Percentiles rank a stretch among this genome's conserved stretches.
Evolutionary conservation across 2,797 vertebrate species (phyloP).

Genomic region (Pterois miles): DNA sequence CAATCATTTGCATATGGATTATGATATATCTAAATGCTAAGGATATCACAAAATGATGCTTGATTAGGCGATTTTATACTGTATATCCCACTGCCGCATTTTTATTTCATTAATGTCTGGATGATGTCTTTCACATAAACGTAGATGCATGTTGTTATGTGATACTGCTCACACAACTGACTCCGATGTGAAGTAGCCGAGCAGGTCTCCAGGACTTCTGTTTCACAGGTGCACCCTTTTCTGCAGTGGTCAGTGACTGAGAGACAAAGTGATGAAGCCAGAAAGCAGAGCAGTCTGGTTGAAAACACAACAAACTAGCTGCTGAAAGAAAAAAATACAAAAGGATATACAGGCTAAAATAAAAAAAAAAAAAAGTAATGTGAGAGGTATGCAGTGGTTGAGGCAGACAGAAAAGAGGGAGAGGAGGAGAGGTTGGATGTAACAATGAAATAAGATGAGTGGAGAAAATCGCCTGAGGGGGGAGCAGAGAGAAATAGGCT

Average conservation of each 20-base stretch:
- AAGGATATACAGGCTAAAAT: constrained; percentile 4
- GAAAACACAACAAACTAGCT: constrained; percentile 43
- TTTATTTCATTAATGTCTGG: constrained; percentile 41
- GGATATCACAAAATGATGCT: constrained; percentile 33
- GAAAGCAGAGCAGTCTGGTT: constrained; percentile 1
- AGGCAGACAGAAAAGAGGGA: constrained; percentile 36
- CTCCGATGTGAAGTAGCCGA: constrained; percentile 16
- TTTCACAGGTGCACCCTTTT: constrained; percentile 14
- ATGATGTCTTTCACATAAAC: constrained; percentile 8
- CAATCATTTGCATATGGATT: constrained; percentile 45
- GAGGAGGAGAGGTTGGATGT: constrained; percentile 52
- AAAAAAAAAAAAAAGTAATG: constrained; percentile 16
- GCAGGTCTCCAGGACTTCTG: neutral
- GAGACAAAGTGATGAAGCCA: constrained; percentile 9
- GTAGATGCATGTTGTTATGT: neutral
- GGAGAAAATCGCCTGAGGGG: constrained; percentile 51
- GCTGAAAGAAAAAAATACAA: constrained; percentile 19
- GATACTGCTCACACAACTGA: neutral
- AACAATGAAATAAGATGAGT: constrained; percentile 68
- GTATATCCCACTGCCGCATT: constrained; percentile 2
- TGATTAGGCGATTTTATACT: constrained; percentile 40
- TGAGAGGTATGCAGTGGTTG: constrained; percentile 29
- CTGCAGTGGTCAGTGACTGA: neutral
- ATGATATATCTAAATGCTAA: constrained; percentile 32
- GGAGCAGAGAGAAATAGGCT: constrained; percentile 53